Conservation (phyloP, 2,797 vertebrate species). For the Enteromius mattozi region DNA sequence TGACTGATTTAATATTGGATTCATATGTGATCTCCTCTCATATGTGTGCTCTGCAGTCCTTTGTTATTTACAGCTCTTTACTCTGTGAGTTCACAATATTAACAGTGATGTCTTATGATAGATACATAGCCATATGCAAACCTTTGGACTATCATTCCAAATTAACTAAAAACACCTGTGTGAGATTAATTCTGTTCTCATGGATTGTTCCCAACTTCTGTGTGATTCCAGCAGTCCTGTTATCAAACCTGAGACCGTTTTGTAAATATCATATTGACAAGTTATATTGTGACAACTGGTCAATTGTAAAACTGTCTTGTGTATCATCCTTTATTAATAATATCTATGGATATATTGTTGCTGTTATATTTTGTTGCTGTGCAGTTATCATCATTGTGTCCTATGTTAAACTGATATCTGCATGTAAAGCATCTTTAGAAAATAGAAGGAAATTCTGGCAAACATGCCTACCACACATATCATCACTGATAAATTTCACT, state of each 20-base stretch:
- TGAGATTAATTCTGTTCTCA: slow-evolving; percentile 29
- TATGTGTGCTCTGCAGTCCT: slow-evolving; percentile 18
- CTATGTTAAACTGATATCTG: slow-evolving; percentile 27
- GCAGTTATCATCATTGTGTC: slow-evolving; percentile 28
- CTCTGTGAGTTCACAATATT: slow-evolving; percentile 35
- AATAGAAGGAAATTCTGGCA: slow-evolving; percentile 52
- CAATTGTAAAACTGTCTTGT: slow-evolving; percentile 39
- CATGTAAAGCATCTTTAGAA: slow-evolving; percentile 42
- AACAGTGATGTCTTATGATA: slow-evolving; percentile 35
- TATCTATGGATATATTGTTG: slow-evolving; percentile 23
- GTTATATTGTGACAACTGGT: slow-evolving; percentile 50
- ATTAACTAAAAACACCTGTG: slow-evolving; percentile 11
- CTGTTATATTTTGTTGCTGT: slow-evolving; percentile 25
- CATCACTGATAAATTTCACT: slow-evolving; percentile 43
- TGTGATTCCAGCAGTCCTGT: not conserved
- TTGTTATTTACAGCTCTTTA: slow-evolving; percentile 39
- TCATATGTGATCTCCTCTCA: slow-evolving; percentile 31
- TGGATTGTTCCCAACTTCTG: slow-evolving; percentile 25
- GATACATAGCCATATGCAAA: slow-evolving; percentile 41
- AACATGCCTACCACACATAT: slow-evolving; percentile 50
- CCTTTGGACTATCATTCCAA: slow-evolving; percentile 40
- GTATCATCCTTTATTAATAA: slow-evolving; percentile 18
- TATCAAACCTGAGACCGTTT: slow-evolving; percentile 17
- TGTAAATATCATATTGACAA: slow-evolving; percentile 32
- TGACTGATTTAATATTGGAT: slow-evolving; percentile 22